Percentiles rank a stretch among this genome's conserved stretches.
Evolutionary conservation across 2,888 invertebrate genomes (phyloP).

Genomic region (Heliconius cydno): DNA sequence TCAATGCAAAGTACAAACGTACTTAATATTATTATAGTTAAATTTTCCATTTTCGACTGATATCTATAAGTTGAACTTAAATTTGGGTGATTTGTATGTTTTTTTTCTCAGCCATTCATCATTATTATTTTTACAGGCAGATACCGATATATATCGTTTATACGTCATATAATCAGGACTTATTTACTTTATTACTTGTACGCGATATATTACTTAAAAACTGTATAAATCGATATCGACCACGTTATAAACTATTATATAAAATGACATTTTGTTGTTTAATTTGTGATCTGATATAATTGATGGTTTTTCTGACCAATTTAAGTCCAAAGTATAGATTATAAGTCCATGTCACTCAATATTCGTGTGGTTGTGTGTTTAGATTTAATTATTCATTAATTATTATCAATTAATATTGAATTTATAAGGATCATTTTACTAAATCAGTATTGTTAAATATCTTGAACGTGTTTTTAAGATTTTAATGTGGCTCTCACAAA

Average conservation of each 20-base stretch:
- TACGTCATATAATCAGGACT: not conserved
- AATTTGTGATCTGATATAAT: not conserved
- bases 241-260: not conserved
- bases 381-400: not conserved
- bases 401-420: constrained; percentile 7
- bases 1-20: constrained; percentile 47
- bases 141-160: not conserved
- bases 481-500: constrained; percentile 13
- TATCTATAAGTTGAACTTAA: constrained; percentile 31
- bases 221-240: not conserved
- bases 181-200: not conserved
- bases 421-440: not conserved
- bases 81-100: not conserved
- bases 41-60: constrained; percentile 12
- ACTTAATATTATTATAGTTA: constrained; percentile 11
- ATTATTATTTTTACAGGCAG: not conserved
- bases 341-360: constrained; percentile 22
- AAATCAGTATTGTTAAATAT: constrained; percentile 27
- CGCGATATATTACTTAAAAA: constrained; percentile 11
- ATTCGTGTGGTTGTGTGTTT: not conserved
- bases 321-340: constrained; percentile 29
- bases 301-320: not conserved
- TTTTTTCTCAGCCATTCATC: not conserved
- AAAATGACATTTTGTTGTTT: not conserved
- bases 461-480: constrained; percentile 17